Base-by-base conservation (phyloP, 2,113 vertebrate species). In the Laterallus jamaicensis region DNA sequence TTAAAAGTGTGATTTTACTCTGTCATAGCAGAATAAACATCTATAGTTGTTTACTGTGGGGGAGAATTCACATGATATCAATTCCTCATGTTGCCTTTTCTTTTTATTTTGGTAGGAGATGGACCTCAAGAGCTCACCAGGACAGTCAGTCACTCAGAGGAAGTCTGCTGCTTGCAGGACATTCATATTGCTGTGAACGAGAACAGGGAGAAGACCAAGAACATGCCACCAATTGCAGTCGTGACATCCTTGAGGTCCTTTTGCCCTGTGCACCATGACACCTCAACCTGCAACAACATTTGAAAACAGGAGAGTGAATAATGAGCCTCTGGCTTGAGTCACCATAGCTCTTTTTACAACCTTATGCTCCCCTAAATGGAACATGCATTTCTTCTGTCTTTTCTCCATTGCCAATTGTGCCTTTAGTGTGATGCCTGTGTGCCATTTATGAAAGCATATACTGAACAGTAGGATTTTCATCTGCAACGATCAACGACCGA, bases 401-500 rank as follows among this genome's bases (percentile, higher is more conserved):
- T 35, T 35, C 35, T 35, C 35, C 35, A 35, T 35, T 35, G 35
- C 35, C 35, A 35, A 35, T 49, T 11, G 44, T 49, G 20, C 44
- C 40, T 74, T 81, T 35, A 90, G 71, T 92, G 63, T 64, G 70
- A 79, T 76, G 24, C 66, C 69, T 70, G 26, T 12, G n/a, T 79
- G 74, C 71, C 77, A 77, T 95, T 90, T 82, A 70, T 22, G 32
- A 82, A 83, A 94, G 32, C 20, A 26, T 21, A 28, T 25, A 59
- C 31, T 55, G 19, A 31, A 82, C 70, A 91, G 78, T 39, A 82
- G 37, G 13, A 89, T 93, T 88, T 82, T 93, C 60, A 91, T 77
- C 74, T 91, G 81, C 52, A 93, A 68, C 40, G 90, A 93, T 86
- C 39, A 78, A 92, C 54, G 62, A 69, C 50, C 52, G 93, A 66